Conservation (phyloP, 2,113 vertebrate genomes). For the Silurus meridionalis region DNA sequence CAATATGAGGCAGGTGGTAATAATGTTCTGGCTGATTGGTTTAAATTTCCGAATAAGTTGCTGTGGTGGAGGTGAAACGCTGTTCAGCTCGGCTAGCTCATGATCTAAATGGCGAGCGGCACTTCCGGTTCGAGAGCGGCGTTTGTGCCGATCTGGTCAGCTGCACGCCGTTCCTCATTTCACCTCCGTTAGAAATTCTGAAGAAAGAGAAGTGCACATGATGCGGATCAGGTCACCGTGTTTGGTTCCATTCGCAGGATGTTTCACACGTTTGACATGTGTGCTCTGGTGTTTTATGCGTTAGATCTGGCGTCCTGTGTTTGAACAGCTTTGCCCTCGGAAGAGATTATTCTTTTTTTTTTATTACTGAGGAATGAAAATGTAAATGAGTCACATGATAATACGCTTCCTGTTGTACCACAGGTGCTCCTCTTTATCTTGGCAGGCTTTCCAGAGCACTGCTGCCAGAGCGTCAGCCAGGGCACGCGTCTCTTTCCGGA, state of each 20-base stretch:
- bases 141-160: neutral
- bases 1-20: too few species aligned
- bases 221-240: neutral
- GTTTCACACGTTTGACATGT: too few species aligned
- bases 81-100: too few species aligned
- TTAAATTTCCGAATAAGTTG: too few species aligned
- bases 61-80: too few species aligned
- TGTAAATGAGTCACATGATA: conserved; percentile 1
- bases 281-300: neutral
- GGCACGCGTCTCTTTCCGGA: neutral
- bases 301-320: neutral
- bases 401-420: conserved; percentile 10
- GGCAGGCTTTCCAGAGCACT: neutral
- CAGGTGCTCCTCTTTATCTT: conserved; percentile 34
- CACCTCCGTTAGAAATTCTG: neutral
- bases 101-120: neutral
- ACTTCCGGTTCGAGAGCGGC: neutral
- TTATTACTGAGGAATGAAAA: conserved; percentile 7
- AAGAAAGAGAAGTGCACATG: conserved; percentile 2
- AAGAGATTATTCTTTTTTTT: too few species aligned
- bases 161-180: neutral
- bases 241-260: neutral
- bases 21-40: too few species aligned
- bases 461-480: conserved; percentile 23
- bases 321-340: neutral